Percentiles rank a stretch among this genome's conserved stretches.
Conservation (phyloP, 2,888 invertebrate species). For the Campaea margaritaria region DNA sequence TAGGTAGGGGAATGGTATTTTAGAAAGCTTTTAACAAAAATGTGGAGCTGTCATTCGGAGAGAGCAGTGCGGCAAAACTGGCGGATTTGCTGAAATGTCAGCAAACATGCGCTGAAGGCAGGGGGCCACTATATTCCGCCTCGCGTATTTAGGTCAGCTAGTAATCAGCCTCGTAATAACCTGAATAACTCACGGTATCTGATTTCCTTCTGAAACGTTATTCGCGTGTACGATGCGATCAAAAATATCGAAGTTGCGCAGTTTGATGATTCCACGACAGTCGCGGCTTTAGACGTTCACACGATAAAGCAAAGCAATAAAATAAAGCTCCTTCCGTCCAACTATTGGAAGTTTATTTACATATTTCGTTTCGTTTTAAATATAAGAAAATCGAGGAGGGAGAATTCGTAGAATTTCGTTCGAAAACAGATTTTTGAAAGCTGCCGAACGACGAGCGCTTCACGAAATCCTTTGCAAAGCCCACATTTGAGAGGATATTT, state of each 20-base stretch:
- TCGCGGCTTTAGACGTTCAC: slow-evolving; percentile 19
- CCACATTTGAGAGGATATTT: slow-evolving; percentile 44
- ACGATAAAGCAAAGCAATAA: slow-evolving; percentile 27
- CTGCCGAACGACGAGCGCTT: slow-evolving; percentile 38
- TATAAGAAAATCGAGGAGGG: slow-evolving; percentile 24
- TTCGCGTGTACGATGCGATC: slow-evolving; percentile 51
- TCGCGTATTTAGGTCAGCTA: slow-evolving; percentile 64
- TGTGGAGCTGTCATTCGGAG: slow-evolving; percentile 16
- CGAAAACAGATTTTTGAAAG: slow-evolving; percentile 38
- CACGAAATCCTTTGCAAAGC: slow-evolving; percentile 43
- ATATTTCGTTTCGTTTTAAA: slow-evolving; percentile 31
- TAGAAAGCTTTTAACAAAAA: slow-evolving; percentile 8
- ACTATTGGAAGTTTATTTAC: slow-evolving; percentile 29
- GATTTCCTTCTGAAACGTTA: slow-evolving; percentile 51
- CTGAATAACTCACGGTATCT: slow-evolving; percentile 64
- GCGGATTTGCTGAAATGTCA: slow-evolving; percentile 35
- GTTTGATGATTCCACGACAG: slow-evolving; percentile 28
- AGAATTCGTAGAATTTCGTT: slow-evolving; percentile 39
- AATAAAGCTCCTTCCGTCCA: slow-evolving; percentile 20
- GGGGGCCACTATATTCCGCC: slow-evolving; percentile 53
- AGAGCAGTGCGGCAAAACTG: slow-evolving; percentile 10
- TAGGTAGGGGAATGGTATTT: not conserved
- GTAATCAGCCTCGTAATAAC: slow-evolving; percentile 69
- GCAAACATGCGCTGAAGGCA: slow-evolving; percentile 41
- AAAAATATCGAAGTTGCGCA: slow-evolving; percentile 22